Base-by-base conservation (phyloP, 2,797 vertebrate genomes). In the Epinephelus malabaricus region DNA sequence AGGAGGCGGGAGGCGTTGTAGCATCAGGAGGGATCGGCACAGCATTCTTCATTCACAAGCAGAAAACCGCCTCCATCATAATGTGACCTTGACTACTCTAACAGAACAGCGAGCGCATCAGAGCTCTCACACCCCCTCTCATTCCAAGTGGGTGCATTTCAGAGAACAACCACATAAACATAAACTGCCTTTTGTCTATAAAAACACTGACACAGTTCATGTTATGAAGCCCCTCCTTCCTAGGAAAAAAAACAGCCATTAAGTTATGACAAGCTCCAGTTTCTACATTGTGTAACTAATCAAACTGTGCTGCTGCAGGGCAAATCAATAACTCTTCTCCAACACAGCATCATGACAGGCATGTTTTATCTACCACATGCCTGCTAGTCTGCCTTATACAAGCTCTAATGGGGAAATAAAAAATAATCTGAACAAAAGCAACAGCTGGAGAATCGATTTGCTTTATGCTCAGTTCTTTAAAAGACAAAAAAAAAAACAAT, bases 31-130 rank as follows among this genome's bases (percentile, higher is more conserved):
- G 64, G 56, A 89, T 78, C 69, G 74, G 76, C 64, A 43, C 68
- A 77, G 85, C 70, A 61, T 82, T 89, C 76, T 92, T 90, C 90
- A 94, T 94, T 94, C 92, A 94, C 73, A 93, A 88, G 75, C 76
- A 83, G 64, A 78, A 85, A 87, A 87, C 69, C 74, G 74, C 92
- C 91, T 90, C 92, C 88, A 88, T 88, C 83, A 89, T 89, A 59
- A 81, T 88, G 67, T 87, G 92, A 93, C 89, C 91, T 92, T 91
- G 91, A 88, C 90, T 86, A 88, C 86, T 86, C 79, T 11, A 69
- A 58, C 85, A 82, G 86, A 88, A 77, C 85, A 77, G 69, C 18
- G 21, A 80, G 68, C 5, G 8, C 71, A 84, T 81, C 77, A n/a
- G 18, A 69, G 66, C 79, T 65, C 78, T 77, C 82, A 51, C 82